These are phyloP conservation scores for Heloderma charlesbogerti DNA, from an alignment of 2,113 vertebrate genomes.

Conservation along the genomic window DNA sequence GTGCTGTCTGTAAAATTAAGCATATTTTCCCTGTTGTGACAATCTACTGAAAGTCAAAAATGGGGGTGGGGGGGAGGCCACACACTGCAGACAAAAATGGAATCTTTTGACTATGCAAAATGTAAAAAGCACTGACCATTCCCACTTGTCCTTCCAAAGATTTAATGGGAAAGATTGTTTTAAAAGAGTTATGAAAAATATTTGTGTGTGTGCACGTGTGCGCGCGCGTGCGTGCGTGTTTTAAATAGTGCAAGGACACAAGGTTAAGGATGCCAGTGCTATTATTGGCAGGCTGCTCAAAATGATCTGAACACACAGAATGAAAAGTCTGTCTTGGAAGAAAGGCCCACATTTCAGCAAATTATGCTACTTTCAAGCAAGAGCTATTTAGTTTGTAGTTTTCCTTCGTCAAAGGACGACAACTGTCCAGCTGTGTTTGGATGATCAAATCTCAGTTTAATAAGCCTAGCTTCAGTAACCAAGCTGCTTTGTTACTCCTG, in stretches of 20 bases:
- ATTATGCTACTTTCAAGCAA: background rate
- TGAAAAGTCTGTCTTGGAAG: constrained; percentile 14
- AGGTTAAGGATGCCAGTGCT: constrained; percentile 73
- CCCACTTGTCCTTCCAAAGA: constrained; percentile 32
- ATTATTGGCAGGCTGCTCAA: constrained; percentile 50
- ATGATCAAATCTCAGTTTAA: background rate
- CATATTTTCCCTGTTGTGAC: background rate
- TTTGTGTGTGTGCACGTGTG: background rate
- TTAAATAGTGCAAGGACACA: constrained; percentile 64
- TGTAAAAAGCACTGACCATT: background rate
- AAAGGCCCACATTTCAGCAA: background rate
- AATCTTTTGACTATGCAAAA: background rate
- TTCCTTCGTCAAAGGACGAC: background rate
- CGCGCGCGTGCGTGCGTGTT: too few species aligned
- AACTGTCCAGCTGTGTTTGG: too few species aligned
- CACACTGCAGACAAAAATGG: background rate
- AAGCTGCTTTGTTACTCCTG: background rate
- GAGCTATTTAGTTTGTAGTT: background rate
- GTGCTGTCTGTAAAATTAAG: background rate
- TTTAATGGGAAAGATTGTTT: constrained; percentile 62
- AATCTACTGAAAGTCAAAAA: background rate
- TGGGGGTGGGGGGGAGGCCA: background rate
- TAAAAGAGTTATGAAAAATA: constrained; percentile 50
- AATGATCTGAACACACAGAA: constrained; percentile 37
- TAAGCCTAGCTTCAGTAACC: background rate